Evolutionary conservation across 2,113 vertebrate genomes (phyloP), one percentile per base, ranked within the genome.

Genomic region (Podilymbus podiceps): DNA sequence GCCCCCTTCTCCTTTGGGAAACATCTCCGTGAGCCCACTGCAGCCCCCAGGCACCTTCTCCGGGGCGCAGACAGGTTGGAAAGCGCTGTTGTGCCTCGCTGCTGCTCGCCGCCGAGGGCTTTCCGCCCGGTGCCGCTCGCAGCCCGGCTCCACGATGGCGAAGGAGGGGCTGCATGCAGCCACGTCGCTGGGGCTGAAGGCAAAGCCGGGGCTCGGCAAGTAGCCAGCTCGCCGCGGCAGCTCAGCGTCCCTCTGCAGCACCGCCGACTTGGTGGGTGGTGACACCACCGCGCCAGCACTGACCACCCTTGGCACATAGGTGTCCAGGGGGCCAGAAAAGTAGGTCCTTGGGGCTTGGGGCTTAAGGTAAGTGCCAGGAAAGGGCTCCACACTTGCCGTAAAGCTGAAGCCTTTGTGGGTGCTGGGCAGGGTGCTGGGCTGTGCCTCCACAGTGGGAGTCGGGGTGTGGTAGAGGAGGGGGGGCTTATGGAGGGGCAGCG

Each of bases 201-300:
- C 79, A 21, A 97, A 95, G 4, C 64, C 15, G 0, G 97, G 80
- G 3, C 60, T 83, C 9, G 16, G 95, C 56, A 63, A n/a, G 66
- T 98, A 98, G 60, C 95, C 47, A 3, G 97, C 75, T 72, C 93
- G 97, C 33, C 75, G 96, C 2, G 94, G 93, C 1, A 95, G 95
- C 28, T 98, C 98, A 0, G 96, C 93, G 7, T 97, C 95, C 27
- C 74, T 94, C 4, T 97, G 97, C 63, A 15, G 91, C 0, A 0
- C 55, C 1, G 5, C 85, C 0, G 6, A 27, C 76, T 96, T 95
- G 97, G 97, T 27, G 67, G 96, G 66, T 0, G 97, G 95, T 1
- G 98, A 95, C 5, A 95, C 82, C 82, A 95, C 72, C 5, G 72
- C 31, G 33, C 96, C 58, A 0, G 94, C 67, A 2, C 88, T 85